Evolutionary conservation across 2,113 vertebrate species (phyloP).

Genomic region (Hemiscyllium ocellatum): DNA sequence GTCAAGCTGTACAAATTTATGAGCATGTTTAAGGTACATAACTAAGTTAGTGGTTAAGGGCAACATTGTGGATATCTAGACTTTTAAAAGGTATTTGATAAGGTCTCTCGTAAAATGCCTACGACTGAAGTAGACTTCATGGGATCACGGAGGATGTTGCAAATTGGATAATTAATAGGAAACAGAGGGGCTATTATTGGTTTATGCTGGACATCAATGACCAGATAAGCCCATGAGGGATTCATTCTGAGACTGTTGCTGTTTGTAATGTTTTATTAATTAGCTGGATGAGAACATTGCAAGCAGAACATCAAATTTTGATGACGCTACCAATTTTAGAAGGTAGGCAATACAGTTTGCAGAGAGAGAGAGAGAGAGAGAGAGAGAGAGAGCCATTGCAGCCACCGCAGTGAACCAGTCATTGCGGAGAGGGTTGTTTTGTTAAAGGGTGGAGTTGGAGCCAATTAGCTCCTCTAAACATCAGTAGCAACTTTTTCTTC

Average conservation of each 20-base stretch:
- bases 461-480: no score
- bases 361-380: not conserved
- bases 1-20: constrained; percentile 28
- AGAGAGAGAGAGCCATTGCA: not conserved
- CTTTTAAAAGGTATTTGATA: constrained; percentile 32
- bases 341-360: not conserved
- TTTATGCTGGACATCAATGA: not conserved
- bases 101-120: not conserved
- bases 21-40: constrained; percentile 16
- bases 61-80: constrained; percentile 18
- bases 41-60: constrained; percentile 17
- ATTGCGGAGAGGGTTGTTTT: no score
- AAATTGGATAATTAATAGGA: constrained; percentile 36
- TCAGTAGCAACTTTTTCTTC: no score
- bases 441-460: no score
- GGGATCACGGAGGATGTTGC: constrained; percentile 13
- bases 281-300: not conserved
- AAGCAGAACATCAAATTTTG: not conserved
- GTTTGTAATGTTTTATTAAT: constrained; percentile 26
- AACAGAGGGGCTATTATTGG: constrained; percentile 31
- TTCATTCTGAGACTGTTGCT: not conserved
- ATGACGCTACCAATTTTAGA: not conserved
- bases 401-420: not conserved
- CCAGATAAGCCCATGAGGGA: not conserved
- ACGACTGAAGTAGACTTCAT: not conserved